These are phyloP conservation scores for Mantis religiosa DNA, from an alignment of 2,888 invertebrate species.

Conservation along the genomic window DNA sequence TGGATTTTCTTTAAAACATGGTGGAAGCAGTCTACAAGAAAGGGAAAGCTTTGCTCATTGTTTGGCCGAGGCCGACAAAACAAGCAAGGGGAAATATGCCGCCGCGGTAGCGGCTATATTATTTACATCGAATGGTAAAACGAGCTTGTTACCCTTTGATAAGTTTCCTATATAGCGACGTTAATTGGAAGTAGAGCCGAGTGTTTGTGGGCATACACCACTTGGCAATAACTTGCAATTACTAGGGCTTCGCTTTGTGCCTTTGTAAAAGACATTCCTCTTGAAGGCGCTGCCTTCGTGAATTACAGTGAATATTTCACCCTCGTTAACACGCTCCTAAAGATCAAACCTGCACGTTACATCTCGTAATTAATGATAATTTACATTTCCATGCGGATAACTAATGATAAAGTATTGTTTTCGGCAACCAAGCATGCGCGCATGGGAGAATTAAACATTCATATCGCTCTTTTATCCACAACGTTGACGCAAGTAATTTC, in stretches of 20 bases:
- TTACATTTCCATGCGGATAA: neutral
- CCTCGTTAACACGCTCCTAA: neutral
- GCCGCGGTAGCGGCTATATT: neutral
- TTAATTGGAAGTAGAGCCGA: neutral
- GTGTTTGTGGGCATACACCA: neutral
- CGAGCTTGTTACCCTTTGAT: neutral
- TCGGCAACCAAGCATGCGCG: neutral
- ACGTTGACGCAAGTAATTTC: neutral
- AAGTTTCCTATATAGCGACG: neutral
- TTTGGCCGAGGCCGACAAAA: neutral
- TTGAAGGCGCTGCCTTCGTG: neutral
- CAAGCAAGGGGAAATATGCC: neutral
- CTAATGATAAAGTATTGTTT: neutral
- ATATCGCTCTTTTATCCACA: neutral
- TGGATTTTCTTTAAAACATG: neutral
- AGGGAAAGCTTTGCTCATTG: neutral
- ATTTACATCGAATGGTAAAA: neutral
- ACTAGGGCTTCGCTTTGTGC: neutral
- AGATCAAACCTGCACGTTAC: neutral
- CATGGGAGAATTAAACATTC: neutral
- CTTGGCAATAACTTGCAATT: neutral
- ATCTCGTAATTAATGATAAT: neutral
- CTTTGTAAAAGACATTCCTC: neutral
- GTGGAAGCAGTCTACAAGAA: neutral
- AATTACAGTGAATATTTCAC: neutral